These are phyloP conservation scores for Nudaria mundana DNA, from an alignment of 2,888 invertebrate species.

Conservation along the genomic window DNA sequence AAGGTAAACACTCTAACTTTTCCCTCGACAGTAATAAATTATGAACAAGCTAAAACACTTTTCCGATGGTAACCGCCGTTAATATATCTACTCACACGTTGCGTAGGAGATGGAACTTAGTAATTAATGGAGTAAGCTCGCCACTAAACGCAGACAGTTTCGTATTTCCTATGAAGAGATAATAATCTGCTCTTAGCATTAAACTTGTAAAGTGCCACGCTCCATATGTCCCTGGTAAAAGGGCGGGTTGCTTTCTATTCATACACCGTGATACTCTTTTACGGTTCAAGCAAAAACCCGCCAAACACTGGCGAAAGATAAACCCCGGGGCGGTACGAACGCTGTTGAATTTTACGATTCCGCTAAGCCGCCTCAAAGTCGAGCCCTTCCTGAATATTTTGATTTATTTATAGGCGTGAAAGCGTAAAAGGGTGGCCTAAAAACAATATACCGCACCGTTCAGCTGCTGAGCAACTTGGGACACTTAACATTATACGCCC, in stretches of 20 bases:
- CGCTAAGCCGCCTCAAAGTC: slow-evolving; percentile 80
- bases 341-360: slow-evolving; percentile 81
- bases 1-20: too few relatives aligned
- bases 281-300: slow-evolving; percentile 76
- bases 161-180: slow-evolving; percentile 53
- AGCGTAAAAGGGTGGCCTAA: slow-evolving; percentile 76
- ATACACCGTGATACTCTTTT: slow-evolving; percentile 75
- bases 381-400: slow-evolving; percentile 80
- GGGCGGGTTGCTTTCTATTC: slow-evolving; percentile 73
- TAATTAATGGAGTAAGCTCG: slow-evolving; percentile 26
- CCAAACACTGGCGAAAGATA: slow-evolving; percentile 70
- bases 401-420: slow-evolving; percentile 80
- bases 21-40: neutral
- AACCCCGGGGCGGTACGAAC: slow-evolving; percentile 69
- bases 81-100: slow-evolving; percentile 1
- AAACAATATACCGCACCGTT: slow-evolving; percentile 73
- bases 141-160: slow-evolving; percentile 26
- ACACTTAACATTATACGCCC: slow-evolving; percentile 61
- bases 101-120: slow-evolving; percentile 9
- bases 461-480: slow-evolving; percentile 51
- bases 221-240: slow-evolving; percentile 69
- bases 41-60: slow-evolving; percentile 1
- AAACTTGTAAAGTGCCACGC: slow-evolving; percentile 65
- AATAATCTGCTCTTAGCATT: slow-evolving; percentile 68
- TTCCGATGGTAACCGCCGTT: neutral